Evolutionary conservation across 2,113 vertebrate species (phyloP).

Genomic region (Hemiscyllium ocellatum): DNA sequence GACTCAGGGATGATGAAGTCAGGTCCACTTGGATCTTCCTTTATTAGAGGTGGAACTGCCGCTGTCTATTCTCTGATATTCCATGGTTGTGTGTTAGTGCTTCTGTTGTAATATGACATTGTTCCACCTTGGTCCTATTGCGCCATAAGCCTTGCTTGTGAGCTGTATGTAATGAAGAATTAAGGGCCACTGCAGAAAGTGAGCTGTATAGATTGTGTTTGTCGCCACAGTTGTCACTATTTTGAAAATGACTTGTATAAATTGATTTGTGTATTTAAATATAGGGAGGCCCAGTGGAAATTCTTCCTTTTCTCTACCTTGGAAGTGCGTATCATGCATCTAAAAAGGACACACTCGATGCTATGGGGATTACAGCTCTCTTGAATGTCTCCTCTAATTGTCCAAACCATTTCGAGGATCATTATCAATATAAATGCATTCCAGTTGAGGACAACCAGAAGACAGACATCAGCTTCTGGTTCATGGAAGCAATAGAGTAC

Average conservation of each 20-base stretch:
- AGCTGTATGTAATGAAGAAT: background rate
- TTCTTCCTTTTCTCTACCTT: slow-evolving; percentile 90
- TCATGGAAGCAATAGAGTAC: slow-evolving; percentile 94
- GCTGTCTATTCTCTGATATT: background rate
- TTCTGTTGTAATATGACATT: background rate
- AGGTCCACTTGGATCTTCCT: background rate
- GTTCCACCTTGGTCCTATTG: background rate
- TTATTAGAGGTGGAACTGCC: background rate
- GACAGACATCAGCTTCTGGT: slow-evolving; percentile 97
- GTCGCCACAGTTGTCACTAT: background rate
- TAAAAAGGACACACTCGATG: slow-evolving; percentile 92
- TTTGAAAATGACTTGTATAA: background rate
- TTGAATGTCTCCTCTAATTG: slow-evolving; percentile 97
- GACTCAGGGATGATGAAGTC: background rate
- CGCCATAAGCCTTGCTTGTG: background rate
- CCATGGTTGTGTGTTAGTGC: background rate
- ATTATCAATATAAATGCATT: slow-evolving; percentile 93
- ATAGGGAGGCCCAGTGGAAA: slow-evolving; percentile 93
- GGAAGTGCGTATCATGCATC: slow-evolving; percentile 97
- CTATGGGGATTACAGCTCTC: slow-evolving; percentile 88
- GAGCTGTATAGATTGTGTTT: background rate
- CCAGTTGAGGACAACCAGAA: slow-evolving; percentile 97
- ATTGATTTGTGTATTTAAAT: slow-evolving; percentile 37
- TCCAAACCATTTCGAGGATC: slow-evolving; percentile 94
- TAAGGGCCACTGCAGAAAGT: background rate